Evolutionary conservation across 2,113 vertebrate species (phyloP), one percentile per base, ranked within the genome.

Genomic region (Forbesichthys papilliferus): DNA sequence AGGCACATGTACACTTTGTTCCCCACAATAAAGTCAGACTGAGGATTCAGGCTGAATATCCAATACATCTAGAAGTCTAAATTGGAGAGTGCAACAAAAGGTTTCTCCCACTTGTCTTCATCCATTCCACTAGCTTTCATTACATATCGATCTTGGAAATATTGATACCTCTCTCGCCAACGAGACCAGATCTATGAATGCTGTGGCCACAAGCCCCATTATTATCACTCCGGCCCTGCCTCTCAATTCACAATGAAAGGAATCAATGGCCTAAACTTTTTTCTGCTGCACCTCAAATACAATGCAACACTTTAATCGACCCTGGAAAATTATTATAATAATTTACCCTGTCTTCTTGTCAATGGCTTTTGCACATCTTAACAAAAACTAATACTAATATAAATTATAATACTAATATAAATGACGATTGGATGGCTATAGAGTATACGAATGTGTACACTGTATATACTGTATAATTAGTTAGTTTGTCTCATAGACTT

Each of bases 211-310:
- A n/a, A 42, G 72, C 20, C 8, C 18, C n/a, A 20, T 84, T 57
- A 74, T 71, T 33, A 74, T 60, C 13, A 56, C 8, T 20, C 54
- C 3, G 5, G 20, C 54, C 70, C 52, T 68, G 18, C 54, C 48
- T 71, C 64, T 69, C 64, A 68, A 36, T 34, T 53, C 63, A 77
- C 74, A 69, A 80, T 48, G 13, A 68, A 57, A 66, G 84, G 67
- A 82, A 79, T 72, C 73, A 68, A 80, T 81, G 18, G 20, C 11
- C 56, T 10, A 36, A 69, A 66, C 60, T 66, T 53, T 61, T 27
- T 61, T 72, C 18, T 48, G 11, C 47, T 64, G 48, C 16, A 13
- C 4, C 62, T 64, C 42, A 27, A 27, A 27, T 27, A 27, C 27
- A 27, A 27, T 27, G 27, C 27, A 33, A 20, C 9, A 51, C 9